Evolutionary conservation across 2,888 invertebrate genomes (phyloP).

Genomic region (Tenthredo distinguenda): DNA sequence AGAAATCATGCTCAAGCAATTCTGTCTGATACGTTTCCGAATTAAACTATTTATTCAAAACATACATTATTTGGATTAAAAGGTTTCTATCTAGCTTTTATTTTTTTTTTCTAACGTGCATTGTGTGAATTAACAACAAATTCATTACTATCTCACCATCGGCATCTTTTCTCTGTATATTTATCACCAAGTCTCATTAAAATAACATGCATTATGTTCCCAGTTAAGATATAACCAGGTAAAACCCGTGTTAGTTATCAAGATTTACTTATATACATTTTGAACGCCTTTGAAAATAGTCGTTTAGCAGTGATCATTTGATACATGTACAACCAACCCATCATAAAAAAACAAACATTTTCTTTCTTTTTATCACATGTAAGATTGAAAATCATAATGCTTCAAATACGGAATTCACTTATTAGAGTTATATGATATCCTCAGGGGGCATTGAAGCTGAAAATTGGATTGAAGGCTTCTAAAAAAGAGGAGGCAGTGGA

Average conservation of each 20-base stretch:
- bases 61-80: neutral
- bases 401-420: slow-evolving; percentile 13
- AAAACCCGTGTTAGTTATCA: neutral
- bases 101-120: slow-evolving; percentile 17
- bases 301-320: slow-evolving; percentile 25
- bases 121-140: slow-evolving; percentile 32
- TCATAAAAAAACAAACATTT: neutral
- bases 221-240: slow-evolving; percentile 23
- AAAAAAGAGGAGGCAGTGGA: slow-evolving; percentile 73
- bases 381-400: neutral
- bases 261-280: neutral
- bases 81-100: neutral
- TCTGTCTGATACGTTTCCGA: neutral
- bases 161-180: slow-evolving; percentile 13
- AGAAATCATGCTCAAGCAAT: neutral
- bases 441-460: slow-evolving; percentile 79
- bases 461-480: slow-evolving; percentile 79
- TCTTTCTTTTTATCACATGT: slow-evolving; percentile 15
- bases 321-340: neutral
- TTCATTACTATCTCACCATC: slow-evolving; percentile 20
- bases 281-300: neutral
- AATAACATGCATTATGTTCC: slow-evolving; percentile 15
- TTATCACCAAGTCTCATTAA: neutral
- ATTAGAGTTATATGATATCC: slow-evolving; percentile 51
- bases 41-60: neutral